These are phyloP conservation scores for Bolinopsis microptera DNA, from an alignment of 37 sponge, comb jelly and placozoan genomes.

Conservation along the genomic window DNA sequence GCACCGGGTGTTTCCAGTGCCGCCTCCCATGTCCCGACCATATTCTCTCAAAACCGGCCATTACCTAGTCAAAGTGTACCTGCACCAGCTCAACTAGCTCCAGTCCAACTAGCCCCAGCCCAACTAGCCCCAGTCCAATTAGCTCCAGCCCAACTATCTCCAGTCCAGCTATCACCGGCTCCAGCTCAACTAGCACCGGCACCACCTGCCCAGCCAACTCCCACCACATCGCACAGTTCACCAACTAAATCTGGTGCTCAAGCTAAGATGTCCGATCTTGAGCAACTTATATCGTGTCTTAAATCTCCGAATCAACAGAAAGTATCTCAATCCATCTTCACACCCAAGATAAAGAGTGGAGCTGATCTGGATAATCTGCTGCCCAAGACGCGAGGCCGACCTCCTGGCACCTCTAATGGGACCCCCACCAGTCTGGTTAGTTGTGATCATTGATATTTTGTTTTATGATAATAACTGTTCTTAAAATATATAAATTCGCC, in stretches of 20 bases:
- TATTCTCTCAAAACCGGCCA: not conserved
- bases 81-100: not conserved
- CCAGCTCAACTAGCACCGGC: not conserved
- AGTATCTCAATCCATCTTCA: not conserved
- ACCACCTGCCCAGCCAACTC: not conserved
- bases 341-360: not conserved
- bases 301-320: conserved; percentile 19
- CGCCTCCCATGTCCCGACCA: not conserved
- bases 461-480: not conserved
- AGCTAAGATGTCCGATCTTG: conserved; percentile 3
- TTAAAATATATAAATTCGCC: not conserved
- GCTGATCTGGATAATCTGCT: not conserved
- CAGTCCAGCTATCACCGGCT: not conserved
- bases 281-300: conserved; percentile 9
- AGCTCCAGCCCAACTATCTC: not conserved
- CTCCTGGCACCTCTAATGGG: conserved; percentile 10
- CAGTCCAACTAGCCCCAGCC: not conserved
- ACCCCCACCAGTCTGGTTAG: not conserved
- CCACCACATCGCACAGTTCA: not conserved
- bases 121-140: too few species aligned
- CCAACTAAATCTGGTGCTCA: not conserved
- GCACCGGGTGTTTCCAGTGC: not conserved
- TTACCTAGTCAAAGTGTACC: too few species aligned
- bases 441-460: not conserved
- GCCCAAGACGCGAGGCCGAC: not conserved